Base-by-base conservation (phyloP, 1,140 invertebrate species). In the Sesamia nonagrioides region DNA sequence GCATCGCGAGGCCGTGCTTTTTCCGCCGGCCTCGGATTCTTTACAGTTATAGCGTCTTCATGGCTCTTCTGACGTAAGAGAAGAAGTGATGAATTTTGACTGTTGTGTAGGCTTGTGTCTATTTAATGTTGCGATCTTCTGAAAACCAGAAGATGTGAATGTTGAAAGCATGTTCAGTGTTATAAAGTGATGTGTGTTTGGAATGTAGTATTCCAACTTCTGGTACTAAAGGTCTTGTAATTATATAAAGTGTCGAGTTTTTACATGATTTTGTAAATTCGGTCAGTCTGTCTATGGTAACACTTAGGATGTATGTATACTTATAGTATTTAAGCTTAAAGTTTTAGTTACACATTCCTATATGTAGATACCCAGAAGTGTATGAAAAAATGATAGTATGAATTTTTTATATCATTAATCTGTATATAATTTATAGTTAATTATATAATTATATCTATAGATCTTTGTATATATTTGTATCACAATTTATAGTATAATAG, bases 1-100 rank as follows among this genome's bases (percentile, higher is more conserved):
- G 93, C 92, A 48, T 89, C 90, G 88, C 88, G 85, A 85, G 93
- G 93, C 90, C 93, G 93, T n/a, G 88, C 89, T 73, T 42, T n/a
- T 13, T 40, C 42, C 50, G 85, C 91, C 91, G 92, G 92, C 92
- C 92, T 94, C 66, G 54, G 80, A 13, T 15, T 79, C 3, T 7
- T 79, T 0, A 37, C 40, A 35, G 11, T 27, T 21, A 48, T 61
- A 37, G 27, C 81, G n/a, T 18, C 82, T 6, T 50, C 82, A 37
- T 58, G 48, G 45, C 33, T 83, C 18, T 72, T 84, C 45, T 85
- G 84, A 85, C 79, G 54, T 37, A 13, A n/a, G 6, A n/a, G 37
- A 42, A 48, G 11, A 27, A 60, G 74, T 5, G n/a, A 61, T 61
- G n/a, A n/a, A 61, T 21, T 56, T 27, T 27, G 45, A 50, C 1